Conservation (phyloP, 2,888 invertebrate species). For the Portevinia maculata region DNA sequence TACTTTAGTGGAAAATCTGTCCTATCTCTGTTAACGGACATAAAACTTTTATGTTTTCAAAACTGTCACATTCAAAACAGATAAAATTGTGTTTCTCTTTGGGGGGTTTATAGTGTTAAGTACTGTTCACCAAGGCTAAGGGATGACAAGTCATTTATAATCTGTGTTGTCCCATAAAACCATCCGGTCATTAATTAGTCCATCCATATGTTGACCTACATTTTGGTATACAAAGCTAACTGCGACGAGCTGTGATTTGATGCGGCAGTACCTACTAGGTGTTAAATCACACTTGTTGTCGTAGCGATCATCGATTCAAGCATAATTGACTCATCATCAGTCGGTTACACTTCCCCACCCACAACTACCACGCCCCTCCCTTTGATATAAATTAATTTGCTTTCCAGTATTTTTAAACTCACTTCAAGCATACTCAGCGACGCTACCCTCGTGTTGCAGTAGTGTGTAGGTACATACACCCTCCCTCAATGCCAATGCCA, state of each 20-base stretch:
- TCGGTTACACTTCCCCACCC: not conserved
- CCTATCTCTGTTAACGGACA: conserved; percentile 17
- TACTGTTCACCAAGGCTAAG: too few relatives aligned
- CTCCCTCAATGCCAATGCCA: conserved; percentile 59
- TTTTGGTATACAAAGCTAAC: not conserved
- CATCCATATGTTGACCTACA: not conserved
- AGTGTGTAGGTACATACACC: not conserved
- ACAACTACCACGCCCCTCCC: not conserved
- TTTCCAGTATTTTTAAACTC: conserved; percentile 42
- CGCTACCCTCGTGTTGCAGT: not conserved
- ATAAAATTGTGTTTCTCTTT: not conserved
- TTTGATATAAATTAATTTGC: conserved; percentile 12
- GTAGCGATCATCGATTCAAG: conserved; percentile 30
- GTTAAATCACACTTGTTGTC: conserved; percentile 15
- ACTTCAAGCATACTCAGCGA: conserved; percentile 12
- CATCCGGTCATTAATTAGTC: not conserved
- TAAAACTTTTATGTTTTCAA: conserved; percentile 11
- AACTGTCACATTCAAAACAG: not conserved
- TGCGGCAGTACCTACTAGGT: too few relatives aligned
- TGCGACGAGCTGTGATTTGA: not conserved
- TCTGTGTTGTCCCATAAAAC: not conserved
- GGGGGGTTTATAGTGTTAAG: too few relatives aligned
- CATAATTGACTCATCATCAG: conserved; percentile 15
- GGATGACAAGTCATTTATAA: too few relatives aligned
- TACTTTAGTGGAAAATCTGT: not conserved